These are phyloP conservation scores for Ptychoptera contaminata DNA, from an alignment of 2,888 invertebrate species.

Conservation along the genomic window DNA sequence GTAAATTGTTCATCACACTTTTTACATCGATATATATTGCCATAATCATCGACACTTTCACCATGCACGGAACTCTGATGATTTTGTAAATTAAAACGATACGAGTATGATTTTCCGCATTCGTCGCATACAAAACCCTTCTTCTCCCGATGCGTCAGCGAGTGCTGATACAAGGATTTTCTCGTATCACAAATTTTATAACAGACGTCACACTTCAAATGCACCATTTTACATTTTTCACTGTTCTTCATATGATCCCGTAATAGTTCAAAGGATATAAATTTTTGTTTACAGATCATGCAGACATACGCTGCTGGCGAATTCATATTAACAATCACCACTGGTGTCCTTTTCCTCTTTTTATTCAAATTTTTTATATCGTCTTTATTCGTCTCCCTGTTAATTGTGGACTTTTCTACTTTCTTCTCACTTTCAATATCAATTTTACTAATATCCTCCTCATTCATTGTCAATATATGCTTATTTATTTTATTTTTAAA, in stretches of 20 bases:
- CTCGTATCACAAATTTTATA: slow-evolving; percentile 4
- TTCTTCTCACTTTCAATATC: background rate
- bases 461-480: background rate
- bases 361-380: background rate
- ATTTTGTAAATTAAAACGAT: slow-evolving; percentile 8
- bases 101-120: slow-evolving; percentile 7
- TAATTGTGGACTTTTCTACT: background rate
- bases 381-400: no score
- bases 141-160: slow-evolving; percentile 3
- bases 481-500: background rate
- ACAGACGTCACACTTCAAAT: slow-evolving; percentile 6
- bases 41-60: slow-evolving; percentile 5
- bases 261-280: slow-evolving; percentile 2
- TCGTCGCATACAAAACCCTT: slow-evolving; percentile 5
- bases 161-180: slow-evolving; percentile 6
- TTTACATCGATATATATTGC: slow-evolving; percentile 7
- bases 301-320: slow-evolving; percentile 6
- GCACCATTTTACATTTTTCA: slow-evolving; percentile 2
- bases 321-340: slow-evolving; percentile 5
- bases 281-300: slow-evolving; percentile 6
- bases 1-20: slow-evolving; percentile 6
- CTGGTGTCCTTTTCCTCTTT: background rate
- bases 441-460: background rate
- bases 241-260: slow-evolving; percentile 5
- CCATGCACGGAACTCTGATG: slow-evolving; percentile 6